These are phyloP conservation scores for Xenotilapia leptura DNA, from an alignment of 2,113 vertebrate genomes.

Conservation along the genomic window DNA sequence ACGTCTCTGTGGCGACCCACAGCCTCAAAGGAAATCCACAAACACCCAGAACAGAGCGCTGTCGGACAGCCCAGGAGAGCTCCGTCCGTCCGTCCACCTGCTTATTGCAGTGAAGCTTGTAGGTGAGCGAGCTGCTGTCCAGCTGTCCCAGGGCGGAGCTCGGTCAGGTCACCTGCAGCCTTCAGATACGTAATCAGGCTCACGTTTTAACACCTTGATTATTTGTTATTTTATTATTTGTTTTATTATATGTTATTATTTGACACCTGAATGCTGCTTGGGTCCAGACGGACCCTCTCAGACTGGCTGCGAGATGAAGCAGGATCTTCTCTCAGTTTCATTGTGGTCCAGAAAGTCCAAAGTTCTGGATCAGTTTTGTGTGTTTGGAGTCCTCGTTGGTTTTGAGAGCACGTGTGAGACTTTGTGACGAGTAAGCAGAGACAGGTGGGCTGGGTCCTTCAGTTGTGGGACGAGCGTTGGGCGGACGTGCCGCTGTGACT, in stretches of 20 bases:
- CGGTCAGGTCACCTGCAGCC: neutral
- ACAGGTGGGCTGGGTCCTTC: neutral
- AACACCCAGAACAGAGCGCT: neutral
- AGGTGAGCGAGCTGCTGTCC: neutral
- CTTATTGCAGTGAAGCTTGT: neutral
- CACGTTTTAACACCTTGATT: neutral
- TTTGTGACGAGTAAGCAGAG: neutral
- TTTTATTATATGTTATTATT: too few relatives aligned
- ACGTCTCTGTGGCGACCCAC: neutral
- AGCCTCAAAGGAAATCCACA: neutral
- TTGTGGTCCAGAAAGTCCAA: neutral
- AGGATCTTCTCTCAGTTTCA: neutral
- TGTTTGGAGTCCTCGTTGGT: neutral
- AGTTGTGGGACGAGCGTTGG: neutral
- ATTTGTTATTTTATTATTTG: too few relatives aligned
- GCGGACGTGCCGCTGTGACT: neutral
- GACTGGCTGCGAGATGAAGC: neutral
- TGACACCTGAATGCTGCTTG: neutral
- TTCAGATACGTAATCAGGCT: neutral
- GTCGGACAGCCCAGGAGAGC: neutral
- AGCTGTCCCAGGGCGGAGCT: neutral
- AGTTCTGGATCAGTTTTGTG: neutral
- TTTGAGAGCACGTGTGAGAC: neutral
- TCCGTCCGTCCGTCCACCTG: neutral
- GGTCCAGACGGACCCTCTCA: neutral